phyloP scores from a whole-genome alignment of 1,140 invertebrate species.

The Lordiphosa collinella region DNA sequence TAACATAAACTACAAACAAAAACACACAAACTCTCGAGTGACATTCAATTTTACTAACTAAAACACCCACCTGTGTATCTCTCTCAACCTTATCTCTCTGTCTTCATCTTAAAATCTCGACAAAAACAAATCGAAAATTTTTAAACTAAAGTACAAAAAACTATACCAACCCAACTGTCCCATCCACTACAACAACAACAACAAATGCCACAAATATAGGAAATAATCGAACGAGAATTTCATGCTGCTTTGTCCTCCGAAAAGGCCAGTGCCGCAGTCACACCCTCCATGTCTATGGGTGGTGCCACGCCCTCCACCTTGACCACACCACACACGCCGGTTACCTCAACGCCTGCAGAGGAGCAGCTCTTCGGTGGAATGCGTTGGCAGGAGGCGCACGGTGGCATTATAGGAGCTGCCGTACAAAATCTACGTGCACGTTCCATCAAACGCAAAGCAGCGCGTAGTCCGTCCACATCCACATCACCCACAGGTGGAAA shows the following conservation, averaged over 20 bases:
- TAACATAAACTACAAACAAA: conserved; percentile 14
- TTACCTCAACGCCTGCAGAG: conserved; percentile 23
- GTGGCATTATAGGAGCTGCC: conserved; percentile 69
- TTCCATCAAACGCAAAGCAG: conserved; percentile 61
- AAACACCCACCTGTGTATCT: conserved; percentile 34
- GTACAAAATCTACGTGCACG: conserved; percentile 71
- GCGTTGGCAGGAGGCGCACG: conserved; percentile 70
- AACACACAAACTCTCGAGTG: conserved; percentile 16
- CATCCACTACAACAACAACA: conserved; percentile 28
- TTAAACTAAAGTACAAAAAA: conserved; percentile 30
- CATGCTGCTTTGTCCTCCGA: conserved; percentile 77
- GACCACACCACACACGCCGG: conserved; percentile 34
- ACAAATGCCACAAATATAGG: conserved; percentile 53
- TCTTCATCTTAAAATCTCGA: conserved; percentile 26
- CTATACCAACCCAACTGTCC: conserved; percentile 46
- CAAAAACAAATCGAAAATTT: conserved; percentile 15
- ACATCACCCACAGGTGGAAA: conserved; percentile 21
- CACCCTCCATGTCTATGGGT: conserved; percentile 35
- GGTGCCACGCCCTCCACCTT: conserved; percentile 22
- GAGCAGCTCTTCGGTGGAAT: conserved; percentile 59
- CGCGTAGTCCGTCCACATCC: conserved; percentile 25
- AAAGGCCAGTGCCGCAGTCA: conserved; percentile 65
- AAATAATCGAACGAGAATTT: conserved; percentile 79
- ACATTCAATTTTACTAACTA: conserved; percentile 27
- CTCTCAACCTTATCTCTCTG: conserved; percentile 34